Evolutionary conservation across 2,797 vertebrate genomes (phyloP), one percentile per base, ranked within the genome.

Genomic region (Aselliscus stoliczkanus): DNA sequence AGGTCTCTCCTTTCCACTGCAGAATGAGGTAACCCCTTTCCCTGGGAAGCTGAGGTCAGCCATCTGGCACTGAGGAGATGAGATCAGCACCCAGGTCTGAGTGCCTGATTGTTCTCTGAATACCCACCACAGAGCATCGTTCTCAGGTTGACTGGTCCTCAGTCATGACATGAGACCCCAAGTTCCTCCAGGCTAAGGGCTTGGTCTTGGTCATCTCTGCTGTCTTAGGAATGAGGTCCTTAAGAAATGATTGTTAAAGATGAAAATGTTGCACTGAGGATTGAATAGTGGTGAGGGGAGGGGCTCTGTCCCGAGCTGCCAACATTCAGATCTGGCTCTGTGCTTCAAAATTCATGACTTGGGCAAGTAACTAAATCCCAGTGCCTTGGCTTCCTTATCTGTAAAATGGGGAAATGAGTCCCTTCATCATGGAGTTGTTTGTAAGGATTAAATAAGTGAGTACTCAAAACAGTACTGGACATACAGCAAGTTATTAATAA

Each of bases 41-140:
- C 50, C 50, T 60, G 79, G 54, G 37, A 39, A 80, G 47, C n/a
- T 2, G 4, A 34, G 82, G 14, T 31, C 67, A 29, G 14, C 27
- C 3, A 18, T 34, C 25, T 10, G 52, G 60, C 17, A 6, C 39
- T 7, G 18, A 76, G 69, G 11, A 1, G 25, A 17, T 11, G 18
- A 5, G 31, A 12, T 27, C 50, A 23, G 4, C 0, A 7, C 37
- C 65, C 50, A 20, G 27, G 13, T 60, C 25, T 58, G 56, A 58
- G 25, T 58, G 25, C 10, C 56, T 58, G 25, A 5, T 1, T 2
- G 34, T 17, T 18, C 39, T 54, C 20, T 5, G 8, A 90, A 62
- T 17, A 11, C 37, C 29, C 20, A 2, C 69, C 3, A 3, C 18
- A 5, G 3, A 2, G 52, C 23, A 42, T 15, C 15, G 1, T n/a